These are phyloP conservation scores for Telmatochromis bifrenatus DNA, from an alignment of 2,113 vertebrate genomes.

Conservation along the genomic window DNA sequence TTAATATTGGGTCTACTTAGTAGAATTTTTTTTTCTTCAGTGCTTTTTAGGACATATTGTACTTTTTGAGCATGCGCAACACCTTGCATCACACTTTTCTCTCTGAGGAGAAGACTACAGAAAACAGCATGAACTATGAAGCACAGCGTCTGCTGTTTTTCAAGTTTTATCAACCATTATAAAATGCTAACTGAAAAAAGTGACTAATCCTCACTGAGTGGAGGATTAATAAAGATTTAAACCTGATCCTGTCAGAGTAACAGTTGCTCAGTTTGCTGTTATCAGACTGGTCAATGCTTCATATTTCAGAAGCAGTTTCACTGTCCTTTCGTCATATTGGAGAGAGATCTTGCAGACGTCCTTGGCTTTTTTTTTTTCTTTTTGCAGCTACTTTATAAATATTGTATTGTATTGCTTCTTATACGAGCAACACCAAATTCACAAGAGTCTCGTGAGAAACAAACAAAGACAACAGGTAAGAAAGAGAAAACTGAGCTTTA, in stretches of 20 bases:
- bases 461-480: neutral
- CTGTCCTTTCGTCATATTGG: neutral
- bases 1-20: neutral
- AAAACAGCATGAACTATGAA: neutral
- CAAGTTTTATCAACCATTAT: neutral
- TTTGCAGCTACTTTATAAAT: neutral
- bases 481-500: neutral
- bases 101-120: neutral
- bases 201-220: neutral
- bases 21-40: neutral
- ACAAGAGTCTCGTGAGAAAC: neutral
- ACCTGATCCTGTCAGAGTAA: neutral
- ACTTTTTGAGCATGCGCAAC: neutral
- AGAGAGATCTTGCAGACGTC: neutral
- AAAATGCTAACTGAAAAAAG: neutral
- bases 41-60: neutral
- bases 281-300: neutral
- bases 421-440: neutral
- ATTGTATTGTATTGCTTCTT: neutral
- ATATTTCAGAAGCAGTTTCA: neutral
- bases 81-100: neutral
- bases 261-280: neutral
- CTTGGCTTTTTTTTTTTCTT: neutral
- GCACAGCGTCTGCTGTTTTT: neutral
- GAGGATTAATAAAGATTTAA: neutral